Evolutionary conservation across 2,797 vertebrate species (phyloP).

Genomic region (Rachycentron canadum): DNA sequence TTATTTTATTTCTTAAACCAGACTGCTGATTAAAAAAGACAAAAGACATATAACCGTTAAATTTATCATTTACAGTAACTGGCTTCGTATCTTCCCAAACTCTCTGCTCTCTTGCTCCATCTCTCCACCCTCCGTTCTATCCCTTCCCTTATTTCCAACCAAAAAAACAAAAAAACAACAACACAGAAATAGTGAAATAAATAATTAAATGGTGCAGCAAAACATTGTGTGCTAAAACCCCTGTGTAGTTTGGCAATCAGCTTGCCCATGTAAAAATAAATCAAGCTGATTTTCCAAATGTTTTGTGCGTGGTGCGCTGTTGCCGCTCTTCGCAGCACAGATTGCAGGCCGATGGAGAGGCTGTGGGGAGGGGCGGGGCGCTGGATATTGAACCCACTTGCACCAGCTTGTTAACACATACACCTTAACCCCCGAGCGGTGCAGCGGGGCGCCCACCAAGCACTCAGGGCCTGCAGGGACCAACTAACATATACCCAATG

Average conservation of each 20-base stretch:
- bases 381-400: slow-evolving; percentile 84
- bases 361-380: slow-evolving; percentile 84
- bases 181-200: slow-evolving; percentile 82
- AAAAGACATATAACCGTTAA: slow-evolving; percentile 38
- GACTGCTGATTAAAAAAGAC: slow-evolving; percentile 8
- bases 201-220: slow-evolving; percentile 80
- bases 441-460: slow-evolving; percentile 66
- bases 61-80: slow-evolving; percentile 19
- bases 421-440: slow-evolving; percentile 85
- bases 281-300: slow-evolving; percentile 93
- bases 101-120: slow-evolving; percentile 36
- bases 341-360: slow-evolving; percentile 87
- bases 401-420: slow-evolving; percentile 88
- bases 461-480: slow-evolving; percentile 53
- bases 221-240: slow-evolving; percentile 89
- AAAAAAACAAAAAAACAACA: slow-evolving; percentile 63
- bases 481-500: slow-evolving; percentile 47
- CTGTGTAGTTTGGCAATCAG: slow-evolving; percentile 89
- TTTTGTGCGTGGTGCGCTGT: slow-evolving; percentile 86
- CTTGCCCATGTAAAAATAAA: slow-evolving; percentile 89
- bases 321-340: slow-evolving; percentile 89
- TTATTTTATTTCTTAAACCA: background rate
- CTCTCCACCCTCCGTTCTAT: slow-evolving; percentile 47
- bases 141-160: slow-evolving; percentile 66
- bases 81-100: slow-evolving; percentile 33